Conservation (phyloP, 2,888 invertebrate species). For the Panorpa germanica region DNA sequence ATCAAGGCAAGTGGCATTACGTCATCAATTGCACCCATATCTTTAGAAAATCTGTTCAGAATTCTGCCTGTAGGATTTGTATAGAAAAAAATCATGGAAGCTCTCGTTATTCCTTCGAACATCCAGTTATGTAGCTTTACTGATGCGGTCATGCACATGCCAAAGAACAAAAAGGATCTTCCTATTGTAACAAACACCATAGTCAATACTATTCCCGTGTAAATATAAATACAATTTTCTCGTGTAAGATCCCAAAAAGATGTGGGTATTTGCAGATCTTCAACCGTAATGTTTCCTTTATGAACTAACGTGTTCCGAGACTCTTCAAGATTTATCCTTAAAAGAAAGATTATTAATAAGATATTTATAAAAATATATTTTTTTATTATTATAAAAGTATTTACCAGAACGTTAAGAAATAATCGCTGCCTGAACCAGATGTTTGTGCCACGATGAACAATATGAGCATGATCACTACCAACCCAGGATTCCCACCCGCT, state of each 20-base stretch:
- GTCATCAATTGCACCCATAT: constrained; percentile 39
- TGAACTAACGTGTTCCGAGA: constrained; percentile 16
- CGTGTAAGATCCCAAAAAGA: constrained; percentile 21
- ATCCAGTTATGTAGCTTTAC: constrained; percentile 47
- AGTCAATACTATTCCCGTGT: constrained; percentile 29
- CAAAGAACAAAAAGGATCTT: constrained; percentile 37
- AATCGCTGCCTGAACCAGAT: constrained; percentile 47
- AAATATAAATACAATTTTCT: constrained; percentile 25
- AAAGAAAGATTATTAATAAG: constrained; percentile 8
- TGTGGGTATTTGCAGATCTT: neutral
- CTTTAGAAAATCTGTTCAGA: constrained; percentile 47
- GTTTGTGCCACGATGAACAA: constrained; percentile 39
- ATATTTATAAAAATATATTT: constrained; percentile 1
- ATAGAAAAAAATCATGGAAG: constrained; percentile 51
- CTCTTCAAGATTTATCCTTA: constrained; percentile 25
- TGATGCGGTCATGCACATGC: constrained; percentile 48
- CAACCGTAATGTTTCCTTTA: constrained; percentile 11
- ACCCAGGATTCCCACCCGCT: constrained; percentile 31
- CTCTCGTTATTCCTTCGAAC: constrained; percentile 46
- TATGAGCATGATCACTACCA: constrained; percentile 27
- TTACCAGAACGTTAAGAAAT: constrained; percentile 52
- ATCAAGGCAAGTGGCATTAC: constrained; percentile 29
- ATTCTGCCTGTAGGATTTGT: constrained; percentile 42
- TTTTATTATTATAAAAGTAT: neutral
- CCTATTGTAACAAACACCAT: constrained; percentile 29